These are phyloP conservation scores for Orchesellides sinensis DNA, from an alignment of 2,888 invertebrate species.

Conservation along the genomic window DNA sequence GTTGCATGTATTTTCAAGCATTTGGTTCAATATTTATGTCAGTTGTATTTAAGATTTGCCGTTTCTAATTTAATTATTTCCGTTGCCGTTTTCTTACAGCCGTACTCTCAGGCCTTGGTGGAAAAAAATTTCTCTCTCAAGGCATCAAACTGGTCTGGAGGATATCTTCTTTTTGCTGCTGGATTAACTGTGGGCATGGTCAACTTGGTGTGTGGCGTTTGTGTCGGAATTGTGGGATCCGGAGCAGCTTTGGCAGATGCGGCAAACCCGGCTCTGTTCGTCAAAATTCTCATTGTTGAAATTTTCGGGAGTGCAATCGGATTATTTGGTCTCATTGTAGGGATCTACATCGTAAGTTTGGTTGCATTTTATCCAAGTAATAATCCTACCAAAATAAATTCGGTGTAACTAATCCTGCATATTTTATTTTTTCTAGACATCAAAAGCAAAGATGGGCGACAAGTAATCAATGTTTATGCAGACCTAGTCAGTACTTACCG, in stretches of 20 bases:
- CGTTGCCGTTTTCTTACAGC: constrained; percentile 45
- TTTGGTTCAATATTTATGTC: neutral
- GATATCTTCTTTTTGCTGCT: constrained; percentile 97
- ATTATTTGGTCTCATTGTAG: constrained; percentile 98
- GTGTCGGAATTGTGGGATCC: constrained; percentile 98
- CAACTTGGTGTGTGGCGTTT: constrained; percentile 96
- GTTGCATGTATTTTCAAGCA: neutral
- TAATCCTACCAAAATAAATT: neutral
- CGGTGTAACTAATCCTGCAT: neutral
- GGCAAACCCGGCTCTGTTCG: constrained; percentile 96
- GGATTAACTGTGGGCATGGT: constrained; percentile 96
- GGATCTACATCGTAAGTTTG: constrained; percentile 90
- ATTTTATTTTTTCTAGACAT: constrained; percentile 78
- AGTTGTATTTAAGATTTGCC: neutral
- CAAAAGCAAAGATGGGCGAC: constrained; percentile 88
- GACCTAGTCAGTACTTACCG: neutral
- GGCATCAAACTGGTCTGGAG: constrained; percentile 86
- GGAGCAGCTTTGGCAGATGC: constrained; percentile 99
- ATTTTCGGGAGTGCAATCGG: constrained; percentile 99
- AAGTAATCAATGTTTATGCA: constrained; percentile 76
- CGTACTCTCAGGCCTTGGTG: constrained; percentile 59
- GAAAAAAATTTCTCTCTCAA: constrained; percentile 63
- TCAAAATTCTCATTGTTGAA: constrained; percentile 98
- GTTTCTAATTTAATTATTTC: too few relatives aligned
- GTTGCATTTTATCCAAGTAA: too few relatives aligned